A percentile compares a stretch with the other conserved stretches of the same genome.
These are phyloP conservation scores for Plumapathes pennacea DNA, from an alignment of 92 coral and sea anemone species.

Conservation along the genomic window DNA sequence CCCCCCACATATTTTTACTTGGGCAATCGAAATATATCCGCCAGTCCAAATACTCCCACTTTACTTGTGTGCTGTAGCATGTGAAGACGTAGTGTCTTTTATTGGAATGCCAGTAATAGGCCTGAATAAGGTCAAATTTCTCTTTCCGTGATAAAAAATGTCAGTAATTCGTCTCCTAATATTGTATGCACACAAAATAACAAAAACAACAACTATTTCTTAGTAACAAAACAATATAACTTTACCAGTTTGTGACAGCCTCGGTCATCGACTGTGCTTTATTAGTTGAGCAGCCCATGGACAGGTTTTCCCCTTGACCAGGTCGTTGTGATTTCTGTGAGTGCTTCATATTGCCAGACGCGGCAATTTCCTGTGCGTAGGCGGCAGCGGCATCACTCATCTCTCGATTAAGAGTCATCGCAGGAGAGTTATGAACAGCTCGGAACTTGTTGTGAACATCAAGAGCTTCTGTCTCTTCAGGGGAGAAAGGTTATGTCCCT, in stretches of 20 bases:
- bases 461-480: conserved; percentile 47
- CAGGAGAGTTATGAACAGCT: conserved; percentile 66
- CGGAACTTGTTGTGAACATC: conserved; percentile 74
- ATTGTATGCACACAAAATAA: too few relatives aligned
- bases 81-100: too few relatives aligned
- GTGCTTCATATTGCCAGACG: conserved; percentile 54
- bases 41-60: too few relatives aligned
- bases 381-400: conserved; percentile 66
- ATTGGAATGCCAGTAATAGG: too few relatives aligned
- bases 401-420: conserved; percentile 61
- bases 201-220: background rate
- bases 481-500: too few relatives aligned
- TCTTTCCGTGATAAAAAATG: too few relatives aligned
- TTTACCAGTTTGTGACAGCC: conserved; percentile 20
- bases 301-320: conserved; percentile 76
- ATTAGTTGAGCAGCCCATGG: conserved; percentile 56
- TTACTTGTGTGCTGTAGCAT: too few relatives aligned
- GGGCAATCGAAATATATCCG: too few relatives aligned
- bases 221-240: too few relatives aligned
- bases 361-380: conserved; percentile 69
- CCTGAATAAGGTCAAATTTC: too few relatives aligned
- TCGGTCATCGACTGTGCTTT: conserved; percentile 13
- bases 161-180: too few relatives aligned
- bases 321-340: conserved; percentile 36
- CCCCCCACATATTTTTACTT: too few relatives aligned